These are phyloP conservation scores for Linepithema humile DNA, from an alignment of 1,140 invertebrate species.

Conservation along the genomic window DNA sequence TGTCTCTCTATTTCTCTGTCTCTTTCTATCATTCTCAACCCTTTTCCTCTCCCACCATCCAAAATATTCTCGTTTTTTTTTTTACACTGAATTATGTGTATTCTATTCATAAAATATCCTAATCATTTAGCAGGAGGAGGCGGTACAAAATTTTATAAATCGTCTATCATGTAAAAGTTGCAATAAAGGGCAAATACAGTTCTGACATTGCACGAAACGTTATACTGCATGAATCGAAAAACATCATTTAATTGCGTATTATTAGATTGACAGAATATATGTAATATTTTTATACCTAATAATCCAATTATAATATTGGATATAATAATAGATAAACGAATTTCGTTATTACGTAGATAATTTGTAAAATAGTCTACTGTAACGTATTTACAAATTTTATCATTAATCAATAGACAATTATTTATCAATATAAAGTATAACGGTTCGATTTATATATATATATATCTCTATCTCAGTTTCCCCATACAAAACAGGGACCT, in stretches of 20 bases:
- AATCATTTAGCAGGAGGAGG: constrained; percentile 70
- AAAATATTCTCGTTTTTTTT: constrained; percentile 20
- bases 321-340: constrained; percentile 11
- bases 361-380: constrained; percentile 30
- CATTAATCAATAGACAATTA: neutral
- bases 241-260: constrained; percentile 61
- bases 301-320: constrained; percentile 15
- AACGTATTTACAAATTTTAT: neutral
- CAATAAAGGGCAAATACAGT: neutral
- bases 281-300: constrained; percentile 69
- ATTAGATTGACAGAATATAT: constrained; percentile 58
- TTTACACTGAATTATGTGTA: constrained; percentile 57
- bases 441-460: neutral
- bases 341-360: constrained; percentile 9
- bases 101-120: too few species aligned
- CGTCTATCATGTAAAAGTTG: neutral
- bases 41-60: neutral
- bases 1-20: constrained; percentile 36
- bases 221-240: constrained; percentile 59
- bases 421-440: neutral
- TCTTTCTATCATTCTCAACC: constrained; percentile 23
- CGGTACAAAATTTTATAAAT: constrained; percentile 61
- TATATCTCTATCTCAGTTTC: neutral
- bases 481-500: constrained; percentile 13
- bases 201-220: constrained; percentile 22